These are phyloP conservation scores for Pitta sordida DNA, from an alignment of 2,113 vertebrate species.

Conservation along the genomic window DNA sequence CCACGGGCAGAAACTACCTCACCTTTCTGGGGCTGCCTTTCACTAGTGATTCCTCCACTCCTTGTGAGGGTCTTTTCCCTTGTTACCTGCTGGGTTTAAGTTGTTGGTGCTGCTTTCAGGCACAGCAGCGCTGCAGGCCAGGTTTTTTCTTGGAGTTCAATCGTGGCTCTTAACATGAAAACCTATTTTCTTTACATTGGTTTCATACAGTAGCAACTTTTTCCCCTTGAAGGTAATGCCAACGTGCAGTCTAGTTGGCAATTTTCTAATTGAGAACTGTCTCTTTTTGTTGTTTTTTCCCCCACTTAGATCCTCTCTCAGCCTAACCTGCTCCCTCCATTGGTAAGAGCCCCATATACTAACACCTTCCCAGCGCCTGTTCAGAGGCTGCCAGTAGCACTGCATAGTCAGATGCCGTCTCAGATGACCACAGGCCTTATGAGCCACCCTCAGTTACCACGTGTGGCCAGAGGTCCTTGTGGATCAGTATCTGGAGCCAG, in stretches of 20 bases:
- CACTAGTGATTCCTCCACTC: neutral
- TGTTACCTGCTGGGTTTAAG: neutral
- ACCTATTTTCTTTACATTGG: neutral
- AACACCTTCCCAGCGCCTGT: conserved; percentile 91
- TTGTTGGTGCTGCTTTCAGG: neutral
- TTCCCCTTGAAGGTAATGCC: conserved; percentile 56
- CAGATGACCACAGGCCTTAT: conserved; percentile 89
- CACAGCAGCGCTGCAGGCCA: neutral
- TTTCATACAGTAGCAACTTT: conserved; percentile 11
- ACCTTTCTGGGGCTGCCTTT: neutral
- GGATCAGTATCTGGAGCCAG: conserved; percentile 84
- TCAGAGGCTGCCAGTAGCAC: conserved; percentile 88
- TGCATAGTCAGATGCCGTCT: conserved; percentile 83
- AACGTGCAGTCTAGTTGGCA: conserved; percentile 52
- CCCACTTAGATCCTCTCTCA: conserved; percentile 90
- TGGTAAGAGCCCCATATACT: conserved; percentile 89
- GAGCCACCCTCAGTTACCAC: conserved; percentile 88
- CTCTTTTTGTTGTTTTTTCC: conserved; percentile 77
- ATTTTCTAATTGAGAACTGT: conserved; percentile 69
- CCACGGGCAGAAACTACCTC: neutral
- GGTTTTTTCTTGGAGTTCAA: neutral
- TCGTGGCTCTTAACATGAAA: neutral
- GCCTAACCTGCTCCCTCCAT: conserved; percentile 93
- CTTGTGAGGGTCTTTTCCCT: neutral
- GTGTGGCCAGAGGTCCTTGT: conserved; percentile 82